Base-by-base conservation (phyloP, 2,797 vertebrate species). In the Mormyrus proboscirostris region DNA sequence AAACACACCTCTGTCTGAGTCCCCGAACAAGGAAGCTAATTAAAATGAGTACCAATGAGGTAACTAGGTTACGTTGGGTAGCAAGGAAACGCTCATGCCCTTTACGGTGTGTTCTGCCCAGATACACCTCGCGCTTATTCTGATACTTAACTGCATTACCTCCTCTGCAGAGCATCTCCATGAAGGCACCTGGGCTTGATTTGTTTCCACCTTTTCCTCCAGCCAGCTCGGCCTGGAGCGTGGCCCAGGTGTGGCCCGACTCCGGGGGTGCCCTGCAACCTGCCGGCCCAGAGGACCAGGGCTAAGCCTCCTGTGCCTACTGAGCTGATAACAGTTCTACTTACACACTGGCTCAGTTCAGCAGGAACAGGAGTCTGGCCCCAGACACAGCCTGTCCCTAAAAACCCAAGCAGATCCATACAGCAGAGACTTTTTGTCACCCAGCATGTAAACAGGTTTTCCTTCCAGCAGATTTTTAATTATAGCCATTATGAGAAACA, bases 241-340 rank as follows among this genome's bases (percentile, higher is more conserved):
- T 33, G 84, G n/a, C 8, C 49, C 25, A 22, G 51, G 5, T 50
- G 29, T 16, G 22, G 25, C 85, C 84, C 14, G 4, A 10, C 82
- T 84, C 41, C 22, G 5, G 51, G 14, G 12, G 10, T 29, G 9
- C 49, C 51, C 85, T 87, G 33, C 4, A 7, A 57, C 25, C 85
- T 57, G 29, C 8, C 6, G 4, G 50, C 50, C 49, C 8, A n/a
- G 85, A 51, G 51, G 65, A 41, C 22, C 89, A 51, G 96, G 96
- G 96, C 96, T 93, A 94, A 95, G 94, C 97, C 97, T 99, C 97
- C 98, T 94, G 98, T 99, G 98, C 98, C 98, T 99, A 99, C 98
- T 99, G 98, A 99, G 97, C 98, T 99, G 98, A 99, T 98, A 97
- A 98, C 98, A 99, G 98, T 99, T 97, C 94, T 98, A 96, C 93